These are phyloP conservation scores for Halichondria panicea DNA, from an alignment of 37 sponge, comb jelly and placozoan genomes.

Conservation along the genomic window DNA sequence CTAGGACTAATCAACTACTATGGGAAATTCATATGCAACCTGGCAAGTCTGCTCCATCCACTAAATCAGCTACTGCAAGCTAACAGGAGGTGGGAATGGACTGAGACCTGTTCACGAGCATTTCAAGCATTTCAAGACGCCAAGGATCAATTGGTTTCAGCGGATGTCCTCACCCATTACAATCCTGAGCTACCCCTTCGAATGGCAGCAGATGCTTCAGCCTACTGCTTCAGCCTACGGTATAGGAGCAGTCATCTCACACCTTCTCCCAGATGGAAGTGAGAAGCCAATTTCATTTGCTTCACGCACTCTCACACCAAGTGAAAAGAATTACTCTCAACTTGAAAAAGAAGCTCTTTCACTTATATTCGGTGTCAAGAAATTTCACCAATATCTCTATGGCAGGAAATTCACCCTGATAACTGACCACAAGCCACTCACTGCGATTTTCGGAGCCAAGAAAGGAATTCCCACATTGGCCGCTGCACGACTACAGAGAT, in stretches of 20 bases:
- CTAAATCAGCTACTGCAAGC: not conserved
- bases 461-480: slow-evolving; percentile 37
- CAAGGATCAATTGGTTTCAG: slow-evolving; percentile 16
- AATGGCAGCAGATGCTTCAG: slow-evolving; percentile 42
- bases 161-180: slow-evolving; percentile 33
- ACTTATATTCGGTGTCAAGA: slow-evolving; percentile 38
- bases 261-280: slow-evolving; percentile 29
- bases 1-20: no score
- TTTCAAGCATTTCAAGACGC: slow-evolving; percentile 30
- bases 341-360: slow-evolving; percentile 41
- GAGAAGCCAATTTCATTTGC: slow-evolving; percentile 64
- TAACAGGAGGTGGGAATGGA: not conserved
- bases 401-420: slow-evolving; percentile 49
- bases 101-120: not conserved
- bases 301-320: slow-evolving; percentile 33
- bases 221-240: no score
- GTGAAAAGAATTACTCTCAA: slow-evolving; percentile 52
- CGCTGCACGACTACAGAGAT: slow-evolving; percentile 50
- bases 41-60: slow-evolving; percentile 9
- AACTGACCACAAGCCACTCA: slow-evolving; percentile 64
- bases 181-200: slow-evolving; percentile 10
- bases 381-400: slow-evolving; percentile 67
- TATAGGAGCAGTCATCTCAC: slow-evolving; percentile 48
- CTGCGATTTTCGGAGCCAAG: slow-evolving; percentile 39
- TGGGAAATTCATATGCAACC: slow-evolving; percentile 13